These are phyloP conservation scores for Manacus vitellinus DNA, from an alignment of 2,113 vertebrate genomes.

Conservation along the genomic window DNA sequence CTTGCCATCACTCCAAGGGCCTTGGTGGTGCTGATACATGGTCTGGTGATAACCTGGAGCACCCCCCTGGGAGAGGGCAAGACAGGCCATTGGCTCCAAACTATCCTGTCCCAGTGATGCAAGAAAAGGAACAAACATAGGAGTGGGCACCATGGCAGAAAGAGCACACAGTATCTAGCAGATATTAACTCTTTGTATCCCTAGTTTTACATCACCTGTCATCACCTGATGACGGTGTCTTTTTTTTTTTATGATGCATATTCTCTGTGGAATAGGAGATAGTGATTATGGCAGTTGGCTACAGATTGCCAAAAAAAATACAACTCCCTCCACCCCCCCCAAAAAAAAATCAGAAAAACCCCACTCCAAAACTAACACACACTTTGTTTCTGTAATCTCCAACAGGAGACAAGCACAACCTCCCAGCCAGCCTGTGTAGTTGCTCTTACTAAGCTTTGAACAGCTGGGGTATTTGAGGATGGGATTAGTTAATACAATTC, in stretches of 20 bases:
- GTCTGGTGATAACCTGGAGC: not conserved
- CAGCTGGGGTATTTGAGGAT: not conserved
- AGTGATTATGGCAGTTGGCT: not conserved
- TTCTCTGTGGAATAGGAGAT: not conserved
- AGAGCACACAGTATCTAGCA: not conserved
- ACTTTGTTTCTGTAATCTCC: not conserved
- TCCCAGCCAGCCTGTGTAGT: not conserved
- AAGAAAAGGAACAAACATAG: not conserved
- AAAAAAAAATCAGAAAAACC: not conserved
- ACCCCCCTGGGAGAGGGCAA: not conserved
- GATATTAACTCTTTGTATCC: not conserved
- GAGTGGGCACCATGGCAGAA: not conserved
- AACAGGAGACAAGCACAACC: not conserved
- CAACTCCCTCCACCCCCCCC: fast-evolving
- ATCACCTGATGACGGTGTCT: not conserved
- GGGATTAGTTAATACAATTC: constrained; percentile 12
- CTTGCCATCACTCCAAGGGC: not conserved
- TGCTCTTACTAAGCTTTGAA: constrained; percentile 9
- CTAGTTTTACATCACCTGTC: not conserved
- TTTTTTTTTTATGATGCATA: not conserved
- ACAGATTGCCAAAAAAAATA: not conserved
- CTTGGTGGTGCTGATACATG: not conserved
- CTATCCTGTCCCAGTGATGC: not conserved
- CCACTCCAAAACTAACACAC: not conserved
- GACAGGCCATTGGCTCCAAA: not conserved